A percentile compares a stretch with the other conserved stretches of the same genome.
Evolutionary conservation across 2,113 vertebrate species (phyloP).

Genomic region (Dendrocopos noguchii): DNA sequence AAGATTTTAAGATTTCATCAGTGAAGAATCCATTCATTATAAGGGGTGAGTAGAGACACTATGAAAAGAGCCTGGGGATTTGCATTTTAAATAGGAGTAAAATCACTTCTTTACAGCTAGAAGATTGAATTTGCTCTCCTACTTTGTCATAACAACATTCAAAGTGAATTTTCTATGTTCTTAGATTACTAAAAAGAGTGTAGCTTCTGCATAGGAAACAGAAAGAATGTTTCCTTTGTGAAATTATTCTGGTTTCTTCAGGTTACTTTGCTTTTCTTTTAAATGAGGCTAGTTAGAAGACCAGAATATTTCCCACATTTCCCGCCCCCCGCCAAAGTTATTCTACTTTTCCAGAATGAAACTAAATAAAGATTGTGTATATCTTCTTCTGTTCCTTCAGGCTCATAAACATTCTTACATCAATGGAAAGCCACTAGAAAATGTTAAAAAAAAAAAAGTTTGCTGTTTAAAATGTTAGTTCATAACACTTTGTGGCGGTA

Average conservation of each 20-base stretch:
- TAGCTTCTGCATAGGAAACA: constrained; percentile 11
- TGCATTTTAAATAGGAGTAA: constrained; percentile 55
- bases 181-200: constrained; percentile 25
- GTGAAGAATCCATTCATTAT: constrained; percentile 41
- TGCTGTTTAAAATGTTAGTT: neutral
- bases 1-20: constrained; percentile 58
- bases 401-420: neutral
- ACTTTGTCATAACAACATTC: constrained; percentile 44
- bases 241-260: constrained; percentile 39
- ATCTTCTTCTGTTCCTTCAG: neutral
- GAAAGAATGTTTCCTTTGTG: constrained; percentile 42
- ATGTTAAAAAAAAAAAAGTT: neutral
- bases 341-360: neutral
- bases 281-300: neutral
- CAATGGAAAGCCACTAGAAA: neutral
- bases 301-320: neutral
- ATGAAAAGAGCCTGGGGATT: constrained; percentile 47
- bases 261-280: neutral
- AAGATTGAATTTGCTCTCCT: constrained; percentile 49
- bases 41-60: constrained; percentile 8
- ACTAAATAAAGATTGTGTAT: neutral
- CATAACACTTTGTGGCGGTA: neutral
- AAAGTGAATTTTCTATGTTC: constrained; percentile 59
- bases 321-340: neutral
- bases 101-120: constrained; percentile 42